Conservation (phyloP, 2,888 invertebrate species). For the Hydrotaea diabolus region DNA sequence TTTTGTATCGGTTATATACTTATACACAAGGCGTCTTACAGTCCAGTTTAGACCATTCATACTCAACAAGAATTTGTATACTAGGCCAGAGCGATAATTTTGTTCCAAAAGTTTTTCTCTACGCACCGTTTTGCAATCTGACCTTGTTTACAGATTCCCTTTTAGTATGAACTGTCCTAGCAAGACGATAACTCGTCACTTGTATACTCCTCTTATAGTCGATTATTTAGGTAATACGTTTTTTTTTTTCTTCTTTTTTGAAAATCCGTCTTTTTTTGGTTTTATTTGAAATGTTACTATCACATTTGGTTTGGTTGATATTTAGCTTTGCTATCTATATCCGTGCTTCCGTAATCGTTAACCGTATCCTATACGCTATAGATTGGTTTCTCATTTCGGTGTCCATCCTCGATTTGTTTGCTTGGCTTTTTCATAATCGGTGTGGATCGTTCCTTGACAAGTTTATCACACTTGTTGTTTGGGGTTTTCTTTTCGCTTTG, state of each 20-base stretch:
- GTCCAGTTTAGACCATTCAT: too few species aligned
- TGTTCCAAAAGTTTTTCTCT: too few species aligned
- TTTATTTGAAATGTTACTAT: conserved; percentile 32
- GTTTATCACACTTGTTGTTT: conserved; percentile 52
- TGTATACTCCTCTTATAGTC: too few species aligned
- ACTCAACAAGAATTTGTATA: too few species aligned
- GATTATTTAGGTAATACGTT: too few species aligned
- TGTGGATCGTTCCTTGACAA: conserved; percentile 47
- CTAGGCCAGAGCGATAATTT: too few species aligned
- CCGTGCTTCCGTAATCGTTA: not conserved
- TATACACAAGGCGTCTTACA: too few species aligned
- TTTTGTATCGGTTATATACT: not conserved
- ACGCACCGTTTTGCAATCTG: too few species aligned
- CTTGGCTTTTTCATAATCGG: conserved; percentile 24
- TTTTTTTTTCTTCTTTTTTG: not conserved
- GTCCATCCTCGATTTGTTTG: conserved; percentile 31
- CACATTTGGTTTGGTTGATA: conserved; percentile 24
- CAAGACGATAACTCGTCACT: too few species aligned
- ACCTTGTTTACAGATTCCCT: too few species aligned
- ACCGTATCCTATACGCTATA: conserved; percentile 19
- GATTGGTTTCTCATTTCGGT: conserved; percentile 1
- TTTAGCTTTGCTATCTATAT: conserved; percentile 35
- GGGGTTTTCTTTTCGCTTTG: not conserved
- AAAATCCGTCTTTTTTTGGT: not conserved
- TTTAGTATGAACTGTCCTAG: too few species aligned